phyloP scores from a whole-genome alignment of 2,888 invertebrate genomes.

The Eupeodes latifasciatus region DNA sequence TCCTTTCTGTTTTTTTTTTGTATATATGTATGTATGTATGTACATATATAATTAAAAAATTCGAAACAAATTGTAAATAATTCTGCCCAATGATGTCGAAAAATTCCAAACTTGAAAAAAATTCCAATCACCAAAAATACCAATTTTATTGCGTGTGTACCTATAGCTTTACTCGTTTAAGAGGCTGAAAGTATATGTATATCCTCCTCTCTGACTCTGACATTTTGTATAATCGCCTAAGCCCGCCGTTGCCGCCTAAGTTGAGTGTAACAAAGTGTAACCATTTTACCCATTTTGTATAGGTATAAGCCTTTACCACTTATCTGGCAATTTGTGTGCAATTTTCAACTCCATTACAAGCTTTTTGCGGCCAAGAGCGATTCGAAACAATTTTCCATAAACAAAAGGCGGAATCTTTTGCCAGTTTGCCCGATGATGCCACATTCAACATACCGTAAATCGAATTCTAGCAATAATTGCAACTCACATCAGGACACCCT shows the following conservation, averaged over 20 bases:
- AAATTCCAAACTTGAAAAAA: constrained; percentile 52
- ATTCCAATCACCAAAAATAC: constrained; percentile 65
- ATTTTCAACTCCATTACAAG: constrained; percentile 74
- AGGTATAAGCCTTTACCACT: constrained; percentile 46
- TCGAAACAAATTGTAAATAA: constrained; percentile 18
- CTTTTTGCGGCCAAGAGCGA: constrained; percentile 61
- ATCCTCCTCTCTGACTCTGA: constrained; percentile 1
- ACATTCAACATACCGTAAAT: constrained; percentile 69
- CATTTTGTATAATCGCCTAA: constrained; percentile 7
- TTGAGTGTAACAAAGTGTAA: constrained; percentile 43
- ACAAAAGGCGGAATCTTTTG: constrained; percentile 67
- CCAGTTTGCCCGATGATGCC: constrained; percentile 55
- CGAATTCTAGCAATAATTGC: constrained; percentile 73
- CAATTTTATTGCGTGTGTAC: constrained; percentile 42
- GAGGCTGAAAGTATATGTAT: not conserved
- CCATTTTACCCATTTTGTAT: constrained; percentile 39
- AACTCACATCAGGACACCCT: constrained; percentile 42
- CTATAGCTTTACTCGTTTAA: not conserved
- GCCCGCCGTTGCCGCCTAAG: not conserved
- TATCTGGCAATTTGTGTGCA: constrained; percentile 74
- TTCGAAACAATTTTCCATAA: constrained; percentile 57
- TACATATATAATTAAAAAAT: not conserved
- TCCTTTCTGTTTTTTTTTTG: too few species aligned
- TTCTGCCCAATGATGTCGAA: constrained; percentile 56
- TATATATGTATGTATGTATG: too few species aligned